These are phyloP conservation scores for Ceratotherium simum DNA, from an alignment of 2,113 vertebrate genomes.

Conservation along the genomic window DNA sequence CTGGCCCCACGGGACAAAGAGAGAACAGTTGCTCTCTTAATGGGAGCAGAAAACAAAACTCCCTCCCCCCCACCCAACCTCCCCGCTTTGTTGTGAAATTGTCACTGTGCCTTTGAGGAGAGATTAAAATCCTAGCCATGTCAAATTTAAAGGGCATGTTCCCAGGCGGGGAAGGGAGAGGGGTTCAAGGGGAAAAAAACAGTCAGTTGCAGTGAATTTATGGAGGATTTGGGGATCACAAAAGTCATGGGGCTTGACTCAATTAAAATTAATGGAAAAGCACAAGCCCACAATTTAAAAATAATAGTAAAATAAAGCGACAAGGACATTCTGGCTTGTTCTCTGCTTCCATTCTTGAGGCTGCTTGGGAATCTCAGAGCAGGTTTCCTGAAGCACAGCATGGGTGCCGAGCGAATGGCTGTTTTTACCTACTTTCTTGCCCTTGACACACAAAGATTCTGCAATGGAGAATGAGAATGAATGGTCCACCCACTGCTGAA, in stretches of 20 bases:
- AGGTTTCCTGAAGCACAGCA: conserved; percentile 44
- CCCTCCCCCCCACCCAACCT: neutral
- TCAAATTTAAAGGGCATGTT: conserved; percentile 84
- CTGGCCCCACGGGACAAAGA: conserved; percentile 67
- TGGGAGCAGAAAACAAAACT: conserved; percentile 77
- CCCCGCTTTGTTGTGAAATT: conserved; percentile 78
- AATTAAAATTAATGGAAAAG: conserved; percentile 62
- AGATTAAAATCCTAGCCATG: conserved; percentile 81
- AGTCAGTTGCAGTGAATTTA: conserved; percentile 57
- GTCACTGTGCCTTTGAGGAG: conserved; percentile 80
- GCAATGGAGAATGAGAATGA: neutral
- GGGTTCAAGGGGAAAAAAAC: neutral
- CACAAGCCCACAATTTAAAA: conserved; percentile 38
- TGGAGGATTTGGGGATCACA: conserved; percentile 70
- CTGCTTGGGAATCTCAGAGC: neutral
- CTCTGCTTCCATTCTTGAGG: neutral
- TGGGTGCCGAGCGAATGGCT: neutral
- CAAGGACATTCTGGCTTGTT: neutral
- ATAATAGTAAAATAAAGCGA: neutral
- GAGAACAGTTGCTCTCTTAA: conserved; percentile 80
- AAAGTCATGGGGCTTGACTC: conserved; percentile 71
- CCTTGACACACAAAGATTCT: conserved; percentile 10
- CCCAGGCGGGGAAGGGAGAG: conserved; percentile 69
- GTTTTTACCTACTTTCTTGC: neutral
- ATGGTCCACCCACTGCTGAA: neutral